These are phyloP conservation scores for Rhopilema esculentum DNA, from an alignment of 30 jellyfish, hydroid and myxozoan species.

Conservation along the genomic window DNA sequence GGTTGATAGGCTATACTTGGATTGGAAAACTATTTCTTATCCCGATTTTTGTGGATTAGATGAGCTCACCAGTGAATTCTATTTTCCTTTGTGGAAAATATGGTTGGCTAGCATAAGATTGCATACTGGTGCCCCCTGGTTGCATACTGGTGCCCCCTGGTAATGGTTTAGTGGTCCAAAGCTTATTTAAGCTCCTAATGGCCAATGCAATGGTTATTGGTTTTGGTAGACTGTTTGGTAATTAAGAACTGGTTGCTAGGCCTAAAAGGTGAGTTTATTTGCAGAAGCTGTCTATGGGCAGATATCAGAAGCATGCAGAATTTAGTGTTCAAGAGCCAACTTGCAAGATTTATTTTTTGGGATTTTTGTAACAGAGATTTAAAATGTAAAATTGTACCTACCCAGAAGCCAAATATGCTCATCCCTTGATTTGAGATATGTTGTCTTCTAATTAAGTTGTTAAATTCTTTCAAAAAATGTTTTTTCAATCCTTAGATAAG, in stretches of 20 bases:
- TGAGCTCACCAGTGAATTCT: neutral
- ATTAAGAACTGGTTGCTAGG: neutral
- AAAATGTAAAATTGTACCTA: neutral
- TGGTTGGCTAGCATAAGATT: conserved; percentile 1
- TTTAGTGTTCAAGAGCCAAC: neutral
- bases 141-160: too few relatives aligned
- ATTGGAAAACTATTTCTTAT: conserved; percentile 7
- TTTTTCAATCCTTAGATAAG: too few relatives aligned
- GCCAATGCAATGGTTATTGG: conserved; percentile 4
- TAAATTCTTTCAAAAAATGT: too few relatives aligned
- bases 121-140: neutral
- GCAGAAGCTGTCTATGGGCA: neutral
- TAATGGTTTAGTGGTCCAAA: neutral
- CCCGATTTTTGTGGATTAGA: neutral
- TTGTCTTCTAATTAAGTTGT: too few relatives aligned
- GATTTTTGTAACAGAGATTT: neutral
- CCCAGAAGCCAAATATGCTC: too few relatives aligned
- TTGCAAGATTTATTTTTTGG: too few relatives aligned
- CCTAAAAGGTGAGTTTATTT: neutral
- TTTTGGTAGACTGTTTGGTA: neutral
- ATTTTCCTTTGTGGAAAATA: neutral
- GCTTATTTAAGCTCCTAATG: neutral
- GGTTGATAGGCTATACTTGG: conserved; percentile 56
- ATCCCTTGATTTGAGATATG: too few relatives aligned
- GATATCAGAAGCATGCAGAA: neutral